A percentile compares a stretch with the other conserved stretches of the same genome.
These are phyloP conservation scores for Vicugna pacos DNA, from an alignment of 2,113 vertebrate species.

Conservation along the genomic window DNA sequence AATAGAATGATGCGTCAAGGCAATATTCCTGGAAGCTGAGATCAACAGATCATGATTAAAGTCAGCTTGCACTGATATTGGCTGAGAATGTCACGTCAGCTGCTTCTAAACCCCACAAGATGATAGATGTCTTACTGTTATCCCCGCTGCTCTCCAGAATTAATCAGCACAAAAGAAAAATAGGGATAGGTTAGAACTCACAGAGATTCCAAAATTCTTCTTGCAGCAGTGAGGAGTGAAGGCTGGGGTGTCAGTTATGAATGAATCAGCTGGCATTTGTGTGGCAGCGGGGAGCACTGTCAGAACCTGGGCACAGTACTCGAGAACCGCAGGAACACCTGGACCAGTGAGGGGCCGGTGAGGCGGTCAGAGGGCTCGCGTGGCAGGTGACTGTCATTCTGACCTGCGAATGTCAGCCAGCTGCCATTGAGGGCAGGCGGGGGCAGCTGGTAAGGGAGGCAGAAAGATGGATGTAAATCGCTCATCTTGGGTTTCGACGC, in stretches of 20 bases:
- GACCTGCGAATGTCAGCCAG: not conserved
- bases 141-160: slow-evolving; percentile 14
- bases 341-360: not conserved
- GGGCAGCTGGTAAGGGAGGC: not conserved
- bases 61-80: not conserved
- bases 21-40: slow-evolving; percentile 9
- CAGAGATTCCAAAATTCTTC: not conserved
- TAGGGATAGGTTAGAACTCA: not conserved
- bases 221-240: not conserved
- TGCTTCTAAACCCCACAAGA: not conserved
- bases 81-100: not conserved
- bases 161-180: slow-evolving; percentile 61
- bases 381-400: not conserved
- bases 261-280: not conserved
- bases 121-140: not conserved
- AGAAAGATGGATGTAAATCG: not conserved
- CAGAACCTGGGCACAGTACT: not conserved
- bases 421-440: not conserved
- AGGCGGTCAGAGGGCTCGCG: not conserved
- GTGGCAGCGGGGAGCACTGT: not conserved
- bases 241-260: not conserved
- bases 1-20: not conserved
- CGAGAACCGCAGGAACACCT: not conserved
- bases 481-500: not conserved
- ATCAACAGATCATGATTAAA: slow-evolving; percentile 21